phyloP scores from a whole-genome alignment of 2,888 invertebrate species.

The Epicampocera succincta region DNA sequence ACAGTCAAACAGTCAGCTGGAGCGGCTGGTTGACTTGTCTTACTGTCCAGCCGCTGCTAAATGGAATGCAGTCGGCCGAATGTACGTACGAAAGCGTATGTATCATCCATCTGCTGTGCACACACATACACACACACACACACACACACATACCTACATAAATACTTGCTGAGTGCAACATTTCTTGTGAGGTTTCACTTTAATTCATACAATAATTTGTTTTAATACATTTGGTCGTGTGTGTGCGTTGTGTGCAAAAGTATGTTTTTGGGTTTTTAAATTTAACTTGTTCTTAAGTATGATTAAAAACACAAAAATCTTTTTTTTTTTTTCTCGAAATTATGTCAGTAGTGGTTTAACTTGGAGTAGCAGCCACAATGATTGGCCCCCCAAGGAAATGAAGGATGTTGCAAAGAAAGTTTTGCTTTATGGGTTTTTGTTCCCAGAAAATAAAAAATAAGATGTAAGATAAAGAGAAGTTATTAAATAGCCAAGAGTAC shows the following conservation, averaged over 20 bases:
- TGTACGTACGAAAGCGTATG: constrained; percentile 25
- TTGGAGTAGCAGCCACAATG: not conserved
- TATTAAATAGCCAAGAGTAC: constrained; percentile 32
- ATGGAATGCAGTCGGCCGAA: constrained; percentile 45
- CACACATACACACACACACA: not conserved
- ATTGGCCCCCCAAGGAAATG: constrained; percentile 57
- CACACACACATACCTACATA: not conserved
- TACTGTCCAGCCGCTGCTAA: constrained; percentile 18
- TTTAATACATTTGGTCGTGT: constrained; percentile 6
- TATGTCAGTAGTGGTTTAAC: constrained; percentile 53
- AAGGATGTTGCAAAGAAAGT: constrained; percentile 56
- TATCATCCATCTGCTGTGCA: not conserved
- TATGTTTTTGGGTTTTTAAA: constrained; percentile 30
- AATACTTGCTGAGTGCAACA: constrained; percentile 12
- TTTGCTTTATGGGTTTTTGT: constrained; percentile 40
- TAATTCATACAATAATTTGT: constrained; percentile 52
- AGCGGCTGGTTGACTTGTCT: constrained; percentile 10
- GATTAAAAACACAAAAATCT: constrained; percentile 44
- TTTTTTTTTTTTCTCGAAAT: constrained; percentile 43
- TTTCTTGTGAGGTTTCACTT: constrained; percentile 52
- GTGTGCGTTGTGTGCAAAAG: constrained; percentile 12
- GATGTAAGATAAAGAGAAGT: constrained; percentile 30
- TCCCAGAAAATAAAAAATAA: constrained; percentile 29
- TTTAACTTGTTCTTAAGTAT: constrained; percentile 54
- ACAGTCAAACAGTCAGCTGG: constrained; percentile 26